Evolutionary conservation across 2,113 vertebrate species (phyloP), one percentile per base, ranked within the genome.

Genomic region (Guaruba guarouba): DNA sequence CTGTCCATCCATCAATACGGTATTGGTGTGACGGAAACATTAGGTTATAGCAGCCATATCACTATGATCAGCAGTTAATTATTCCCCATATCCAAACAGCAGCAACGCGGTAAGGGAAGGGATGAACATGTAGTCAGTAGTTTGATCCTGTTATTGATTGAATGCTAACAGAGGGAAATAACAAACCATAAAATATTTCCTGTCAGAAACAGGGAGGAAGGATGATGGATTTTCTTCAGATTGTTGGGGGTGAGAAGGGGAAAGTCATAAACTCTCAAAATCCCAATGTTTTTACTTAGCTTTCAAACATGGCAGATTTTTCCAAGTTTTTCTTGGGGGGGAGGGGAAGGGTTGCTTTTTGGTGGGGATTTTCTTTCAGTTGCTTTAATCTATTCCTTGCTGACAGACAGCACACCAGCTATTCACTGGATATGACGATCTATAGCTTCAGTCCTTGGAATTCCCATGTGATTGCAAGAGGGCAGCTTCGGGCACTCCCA

Each of bases 321-420:
- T 49, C 25, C 39, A 24, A 1, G 6, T 19, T 80, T 82, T 41
- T 2, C 1, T 24, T 59, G 22, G 4, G 22, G 20, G 20, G 57
- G 9, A 10, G 33, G 18, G 55, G 31, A 52, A 3, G 27, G 16
- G 4, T 5, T 49, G 24, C 9, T 52, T 85, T 87, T 77, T 51
- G 13, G n/a, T 67, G 37, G 8, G 16, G 3, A 4, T 3, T 29
- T 75, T 76, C 78, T 78, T 85, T 39, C 75, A 29, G 63, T 93
- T 86, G 27, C 64, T 63, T 76, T 78, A 76, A 71, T 55, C 71
- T 93, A 48, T 81, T 91, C 76, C 57, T 86, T 90, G 90, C 61
- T 82, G 90, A 93, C 73, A 96, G 91, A 84, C 55, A 92, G 51
- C 33, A 86, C 57, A 74, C 24, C 69, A 96, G 86, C 69, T 97